Percentiles rank a stretch among this genome's conserved stretches.
Evolutionary conservation across 2,113 vertebrate genomes (phyloP).

Genomic region (Pterocles gutturalis): DNA sequence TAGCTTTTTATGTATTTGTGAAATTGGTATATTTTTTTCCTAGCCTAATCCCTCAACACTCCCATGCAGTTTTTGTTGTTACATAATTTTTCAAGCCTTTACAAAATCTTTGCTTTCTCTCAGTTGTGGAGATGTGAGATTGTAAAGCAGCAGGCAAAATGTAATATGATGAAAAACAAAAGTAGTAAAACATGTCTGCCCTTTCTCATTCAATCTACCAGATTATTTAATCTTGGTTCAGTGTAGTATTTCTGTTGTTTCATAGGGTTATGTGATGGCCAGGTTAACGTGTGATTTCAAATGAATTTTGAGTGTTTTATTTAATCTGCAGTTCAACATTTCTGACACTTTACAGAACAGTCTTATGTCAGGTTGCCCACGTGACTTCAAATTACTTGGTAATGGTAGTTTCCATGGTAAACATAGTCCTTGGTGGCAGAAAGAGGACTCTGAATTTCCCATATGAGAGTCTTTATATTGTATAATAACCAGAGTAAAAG

Average conservation of each 20-base stretch:
- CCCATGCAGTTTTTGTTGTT: neutral
- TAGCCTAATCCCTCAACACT: neutral
- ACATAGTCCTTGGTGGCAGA: neutral
- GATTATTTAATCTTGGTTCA: neutral
- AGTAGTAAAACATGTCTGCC: neutral
- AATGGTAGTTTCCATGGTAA: neutral
- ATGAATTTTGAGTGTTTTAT: neutral
- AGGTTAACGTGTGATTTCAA: neutral
- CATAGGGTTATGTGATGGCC: neutral
- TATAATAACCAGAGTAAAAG: neutral
- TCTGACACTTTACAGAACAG: neutral
- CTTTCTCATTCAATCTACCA: neutral
- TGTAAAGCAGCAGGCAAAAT: neutral
- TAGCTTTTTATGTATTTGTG: neutral
- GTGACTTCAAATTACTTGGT: neutral
- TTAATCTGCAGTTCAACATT: neutral
- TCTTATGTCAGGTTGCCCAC: neutral
- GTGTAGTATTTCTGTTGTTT: neutral
- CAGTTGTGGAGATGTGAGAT: neutral
- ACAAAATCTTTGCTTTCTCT: neutral
- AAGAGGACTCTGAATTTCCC: neutral
- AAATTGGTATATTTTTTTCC: neutral
- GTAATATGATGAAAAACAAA: neutral
- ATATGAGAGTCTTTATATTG: neutral
- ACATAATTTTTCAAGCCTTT: neutral